Evolutionary conservation across 2,113 vertebrate species (phyloP).

Genomic region (Picathartes gymnocephalus): DNA sequence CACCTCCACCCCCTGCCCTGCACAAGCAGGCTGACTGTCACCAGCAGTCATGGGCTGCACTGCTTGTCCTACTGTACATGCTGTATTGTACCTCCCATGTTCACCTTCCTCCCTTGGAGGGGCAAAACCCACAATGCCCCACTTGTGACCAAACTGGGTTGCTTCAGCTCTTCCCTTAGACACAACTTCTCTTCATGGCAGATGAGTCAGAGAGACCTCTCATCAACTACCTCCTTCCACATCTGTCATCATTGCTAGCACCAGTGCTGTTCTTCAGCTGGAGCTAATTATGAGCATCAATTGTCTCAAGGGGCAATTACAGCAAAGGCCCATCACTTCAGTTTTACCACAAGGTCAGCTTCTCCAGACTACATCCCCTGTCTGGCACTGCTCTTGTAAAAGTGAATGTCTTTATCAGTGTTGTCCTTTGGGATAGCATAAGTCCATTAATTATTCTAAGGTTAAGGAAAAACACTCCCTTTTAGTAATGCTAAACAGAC

Average conservation of each 20-base stretch:
- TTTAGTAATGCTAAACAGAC: neutral
- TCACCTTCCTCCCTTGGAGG: neutral
- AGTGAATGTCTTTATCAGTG: neutral
- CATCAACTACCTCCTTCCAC: neutral
- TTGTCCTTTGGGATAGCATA: neutral
- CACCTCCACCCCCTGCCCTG: neutral
- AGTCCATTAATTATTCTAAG: neutral
- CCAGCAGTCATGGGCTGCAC: neutral
- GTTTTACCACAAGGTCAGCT: neutral
- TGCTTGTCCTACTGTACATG: neutral
- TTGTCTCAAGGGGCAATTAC: neutral
- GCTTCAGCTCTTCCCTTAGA: neutral
- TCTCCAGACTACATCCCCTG: neutral
- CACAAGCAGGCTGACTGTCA: neutral
- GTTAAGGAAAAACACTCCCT: neutral
- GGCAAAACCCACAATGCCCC: neutral
- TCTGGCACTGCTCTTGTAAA: neutral
- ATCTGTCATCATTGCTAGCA: neutral
- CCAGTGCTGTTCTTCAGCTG: neutral
- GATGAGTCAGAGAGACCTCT: neutral
- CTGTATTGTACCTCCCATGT: neutral
- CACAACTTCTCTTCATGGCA: neutral
- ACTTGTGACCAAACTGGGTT: neutral
- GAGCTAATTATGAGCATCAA: neutral
- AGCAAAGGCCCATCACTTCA: neutral